A percentile compares a stretch with the other conserved stretches of the same genome.
phyloP scores from a whole-genome alignment of 1,140 invertebrate species.

The fruit fly (Drosophila melanogaster) region DNA sequence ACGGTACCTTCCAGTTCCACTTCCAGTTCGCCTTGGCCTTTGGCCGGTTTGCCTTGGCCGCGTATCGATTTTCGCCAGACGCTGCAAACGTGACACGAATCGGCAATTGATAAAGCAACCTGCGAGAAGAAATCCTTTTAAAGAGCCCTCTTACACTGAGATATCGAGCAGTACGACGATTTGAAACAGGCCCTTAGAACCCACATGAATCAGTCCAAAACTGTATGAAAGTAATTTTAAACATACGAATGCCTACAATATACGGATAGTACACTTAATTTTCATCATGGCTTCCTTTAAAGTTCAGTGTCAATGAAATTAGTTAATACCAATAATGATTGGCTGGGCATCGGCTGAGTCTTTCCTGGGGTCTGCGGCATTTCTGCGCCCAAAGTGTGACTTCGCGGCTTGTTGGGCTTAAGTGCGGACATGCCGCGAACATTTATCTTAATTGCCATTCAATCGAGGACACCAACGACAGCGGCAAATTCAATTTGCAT shows the following conservation, averaged over 20 bases:
- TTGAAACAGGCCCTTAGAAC: not conserved
- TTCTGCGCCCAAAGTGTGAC: not conserved
- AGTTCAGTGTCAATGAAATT: conserved; percentile 64
- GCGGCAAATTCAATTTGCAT: conserved; percentile 71
- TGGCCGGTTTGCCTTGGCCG: conserved; percentile 44
- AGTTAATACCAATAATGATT: conserved; percentile 57
- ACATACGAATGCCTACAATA: too few relatives aligned
- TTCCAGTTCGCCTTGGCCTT: conserved; percentile 53
- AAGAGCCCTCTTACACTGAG: conserved; percentile 9
- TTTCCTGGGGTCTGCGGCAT: not conserved
- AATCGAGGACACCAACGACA: conserved; percentile 63
- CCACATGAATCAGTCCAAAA: not conserved
- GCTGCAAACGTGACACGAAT: conserved; percentile 74
- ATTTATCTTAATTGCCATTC: conserved; percentile 83
- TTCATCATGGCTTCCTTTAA: conserved; percentile 5
- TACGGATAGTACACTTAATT: too few relatives aligned
- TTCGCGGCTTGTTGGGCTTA: conserved; percentile 51
- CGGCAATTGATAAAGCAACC: conserved; percentile 45
- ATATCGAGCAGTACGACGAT: not conserved
- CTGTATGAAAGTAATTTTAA: too few relatives aligned
- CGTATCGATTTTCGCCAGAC: conserved; percentile 74
- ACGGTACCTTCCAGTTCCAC: conserved; percentile 2
- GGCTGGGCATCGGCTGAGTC: not conserved
- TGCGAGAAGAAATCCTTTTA: conserved; percentile 33
- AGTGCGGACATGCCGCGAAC: conserved; percentile 78